Evolutionary conservation across 2,797 vertebrate species (phyloP), one percentile per base, ranked within the genome.

Genomic region (Hipposideros larvatus): DNA sequence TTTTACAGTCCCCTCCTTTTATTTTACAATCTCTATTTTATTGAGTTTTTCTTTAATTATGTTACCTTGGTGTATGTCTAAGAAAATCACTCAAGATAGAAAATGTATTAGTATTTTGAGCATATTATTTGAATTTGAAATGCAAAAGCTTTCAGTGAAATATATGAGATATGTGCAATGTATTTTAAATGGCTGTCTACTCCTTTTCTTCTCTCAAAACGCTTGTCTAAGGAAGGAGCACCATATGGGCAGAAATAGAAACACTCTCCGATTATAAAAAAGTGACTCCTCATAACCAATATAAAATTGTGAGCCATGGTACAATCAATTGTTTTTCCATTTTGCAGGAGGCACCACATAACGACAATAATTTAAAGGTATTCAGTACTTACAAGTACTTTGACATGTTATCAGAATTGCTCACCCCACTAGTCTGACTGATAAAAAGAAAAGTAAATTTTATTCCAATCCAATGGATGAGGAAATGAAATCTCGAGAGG

Each of bases 101-200:
- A 96, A 90, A 95, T 87, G 93, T 93, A 90, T 92, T 75, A 87
- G 55, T 80, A 66, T 85, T 83, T 66, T 70, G 46, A 95, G 66
- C 74, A 78, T 55, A 86, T 43, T 93, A 63, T 82, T 57, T 92
- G 82, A 94, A 92, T 88, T 97, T 82, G 85, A 91, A 91, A 75
- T 43, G 48, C 28, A 80, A 95, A 90, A 65, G 13, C 82, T 94
- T 68, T 91, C 85, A 28, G 31, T 71, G 21, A 94, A 74, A 84
- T 22, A 43, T 19, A 22, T 24, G 43, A n/a, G 26, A 80, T 16
- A 6, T 57, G 73, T 87, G 87, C 1, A 24, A n/a, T 87, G 53
- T 51, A 51, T 80, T 90, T 82, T 75, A 88, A 78, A 87, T 14
- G 14, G 18, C 18, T 66, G 16, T 61, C 19, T 66, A 31, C 11